Percentiles rank a stretch among this genome's conserved stretches.
These are phyloP conservation scores for Phoebastria nigripes DNA, from an alignment of 2,797 vertebrate genomes.

Conservation along the genomic window DNA sequence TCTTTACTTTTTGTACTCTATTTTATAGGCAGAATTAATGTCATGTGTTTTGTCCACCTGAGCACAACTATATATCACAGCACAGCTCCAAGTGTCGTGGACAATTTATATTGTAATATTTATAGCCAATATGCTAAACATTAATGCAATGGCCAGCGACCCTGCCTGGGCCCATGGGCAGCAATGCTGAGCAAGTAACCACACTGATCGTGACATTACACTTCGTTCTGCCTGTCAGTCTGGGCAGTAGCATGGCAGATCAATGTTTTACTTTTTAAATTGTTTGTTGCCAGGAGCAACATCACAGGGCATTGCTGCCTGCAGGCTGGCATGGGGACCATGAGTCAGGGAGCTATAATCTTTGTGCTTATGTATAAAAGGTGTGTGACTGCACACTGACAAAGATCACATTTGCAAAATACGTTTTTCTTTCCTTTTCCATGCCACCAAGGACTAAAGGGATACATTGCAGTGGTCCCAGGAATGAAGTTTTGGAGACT, in stretches of 20 bases:
- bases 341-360: not conserved
- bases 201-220: not conserved
- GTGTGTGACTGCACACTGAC: not conserved
- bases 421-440: not conserved
- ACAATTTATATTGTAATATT: not conserved
- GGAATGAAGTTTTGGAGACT: not conserved
- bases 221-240: not conserved
- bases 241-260: not conserved
- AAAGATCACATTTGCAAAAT: not conserved
- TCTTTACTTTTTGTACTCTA: not conserved
- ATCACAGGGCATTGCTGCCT: not conserved
- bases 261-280: not conserved
- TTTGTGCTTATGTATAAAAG: not conserved
- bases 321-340: not conserved
- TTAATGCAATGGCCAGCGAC: fast-evolving
- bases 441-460: not conserved
- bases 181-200: not conserved
- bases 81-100: not conserved
- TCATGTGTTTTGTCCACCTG: not conserved
- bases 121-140: not conserved
- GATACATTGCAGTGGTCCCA: not conserved
- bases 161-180: not conserved
- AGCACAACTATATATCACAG: not conserved
- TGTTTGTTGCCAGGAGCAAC: not conserved
- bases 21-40: not conserved